phyloP scores from a whole-genome alignment of 2,888 invertebrate species.

The Ichneumoninae sp. region DNA sequence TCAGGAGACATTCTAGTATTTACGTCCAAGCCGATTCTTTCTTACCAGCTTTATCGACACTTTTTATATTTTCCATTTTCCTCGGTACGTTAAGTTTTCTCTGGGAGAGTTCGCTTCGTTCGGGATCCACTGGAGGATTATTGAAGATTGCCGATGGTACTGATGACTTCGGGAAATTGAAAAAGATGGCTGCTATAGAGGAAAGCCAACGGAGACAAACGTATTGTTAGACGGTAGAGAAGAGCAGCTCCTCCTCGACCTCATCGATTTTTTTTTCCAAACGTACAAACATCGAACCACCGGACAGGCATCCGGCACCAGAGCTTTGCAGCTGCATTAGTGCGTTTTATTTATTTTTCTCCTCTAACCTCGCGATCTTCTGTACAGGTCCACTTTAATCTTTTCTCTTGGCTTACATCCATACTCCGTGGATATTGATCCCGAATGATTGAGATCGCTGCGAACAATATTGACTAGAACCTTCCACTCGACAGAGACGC shows the following conservation, averaged over 20 bases:
- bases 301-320: background rate
- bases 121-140: constrained; percentile 1
- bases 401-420: background rate
- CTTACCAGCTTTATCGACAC: background rate
- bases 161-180: constrained; percentile 23
- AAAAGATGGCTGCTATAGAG: background rate
- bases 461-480: background rate
- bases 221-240: background rate
- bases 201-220: background rate
- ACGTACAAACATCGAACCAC: background rate
- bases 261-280: background rate
- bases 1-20: background rate
- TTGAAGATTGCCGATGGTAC: constrained; percentile 16
- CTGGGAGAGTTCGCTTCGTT: background rate
- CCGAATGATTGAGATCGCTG: background rate
- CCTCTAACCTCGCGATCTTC: background rate
- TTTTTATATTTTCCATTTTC: constrained; percentile 6
- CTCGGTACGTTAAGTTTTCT: background rate
- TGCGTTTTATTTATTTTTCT: constrained; percentile 7
- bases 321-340: background rate
- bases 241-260: background rate
- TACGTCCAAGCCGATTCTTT: background rate
- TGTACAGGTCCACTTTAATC: background rate
- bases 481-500: background rate
- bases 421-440: background rate